These are phyloP conservation scores for Platysternon megacephalum DNA, from an alignment of 2,113 vertebrate genomes.

Conservation along the genomic window DNA sequence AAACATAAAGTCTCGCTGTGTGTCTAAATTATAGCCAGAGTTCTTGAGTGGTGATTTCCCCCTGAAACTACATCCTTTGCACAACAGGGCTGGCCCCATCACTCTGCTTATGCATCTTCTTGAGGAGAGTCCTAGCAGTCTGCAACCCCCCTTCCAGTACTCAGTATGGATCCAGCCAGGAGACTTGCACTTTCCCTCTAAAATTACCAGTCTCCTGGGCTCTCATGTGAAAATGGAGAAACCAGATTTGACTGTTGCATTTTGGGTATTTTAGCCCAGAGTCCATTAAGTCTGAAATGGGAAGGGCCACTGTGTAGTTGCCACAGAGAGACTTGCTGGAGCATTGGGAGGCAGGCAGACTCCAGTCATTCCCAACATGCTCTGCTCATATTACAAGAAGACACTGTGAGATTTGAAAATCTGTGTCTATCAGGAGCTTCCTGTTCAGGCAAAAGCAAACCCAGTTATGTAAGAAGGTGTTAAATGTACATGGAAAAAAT, in stretches of 20 bases:
- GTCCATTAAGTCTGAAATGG: neutral
- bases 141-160: neutral
- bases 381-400: constrained; percentile 23
- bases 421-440: constrained; percentile 29
- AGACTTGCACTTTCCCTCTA: neutral
- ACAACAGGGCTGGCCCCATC: neutral
- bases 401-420: constrained; percentile 41
- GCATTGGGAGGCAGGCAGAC: neutral
- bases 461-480: constrained; percentile 67
- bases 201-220: neutral
- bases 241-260: neutral
- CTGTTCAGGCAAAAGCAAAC: constrained; percentile 61
- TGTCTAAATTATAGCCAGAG: neutral
- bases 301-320: neutral
- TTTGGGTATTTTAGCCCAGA: rapidly evolving
- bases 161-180: rapidly evolving
- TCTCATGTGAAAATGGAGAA: rapidly evolving
- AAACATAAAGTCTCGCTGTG: neutral
- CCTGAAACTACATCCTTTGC: neutral
- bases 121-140: neutral
- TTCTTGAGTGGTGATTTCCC: neutral
- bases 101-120: neutral
- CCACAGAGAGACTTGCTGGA: rapidly evolving
- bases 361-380: neutral
- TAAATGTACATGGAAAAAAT: constrained; percentile 53